Evolutionary conservation across 2,888 invertebrate genomes (phyloP), one percentile per base, ranked within the genome.

Genomic region (Tetragnatha montana): DNA sequence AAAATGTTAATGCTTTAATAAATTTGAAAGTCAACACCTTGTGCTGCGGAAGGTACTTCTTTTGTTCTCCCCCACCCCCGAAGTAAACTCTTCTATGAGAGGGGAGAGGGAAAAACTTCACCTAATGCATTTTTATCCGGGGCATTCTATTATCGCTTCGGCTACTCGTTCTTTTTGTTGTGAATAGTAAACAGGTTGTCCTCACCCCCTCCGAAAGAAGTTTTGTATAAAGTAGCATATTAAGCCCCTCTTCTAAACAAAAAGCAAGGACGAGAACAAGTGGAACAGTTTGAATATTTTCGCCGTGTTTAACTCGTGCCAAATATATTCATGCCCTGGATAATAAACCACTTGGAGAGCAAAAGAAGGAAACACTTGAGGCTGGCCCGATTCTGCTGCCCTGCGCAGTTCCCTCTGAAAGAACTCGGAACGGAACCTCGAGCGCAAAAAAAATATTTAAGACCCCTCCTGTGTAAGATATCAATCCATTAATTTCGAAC

Each of bases 1-100:
- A 90, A 90, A 90, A 87, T 83, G 90, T 90, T 90, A 86, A 90
- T 87, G 90, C 90, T 82, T 90, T 90, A 90, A 90, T 90, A 90
- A 90, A 90, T 90, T 90, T 90, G 90, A 90, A 90, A 90, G 90
- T 90, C 90, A 90, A 90, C 90, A 90, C 90, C 90, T 87, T 87
- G 85, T 35, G 35, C 89, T 50, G 10, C 19, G 70, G 49, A 21
- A 50, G 10, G 50, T 70, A 21, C 71, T 88, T 79, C 83, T 83
- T 76, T 82, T 73, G 22, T 50, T 60, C 19, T 47, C 68, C 35
- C 17, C n/a, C 50, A 71, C 76, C 84, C 60, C 49, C 60, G 21
- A 76, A 78, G 71, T 82, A 73, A 74, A 71, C 50, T 81, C 69
- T 73, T 74, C 70, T 47, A 22, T 35, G 69, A 21, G 70, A n/a